Base-by-base conservation (phyloP, 2,113 vertebrate genomes). In the Lanius collurio region DNA sequence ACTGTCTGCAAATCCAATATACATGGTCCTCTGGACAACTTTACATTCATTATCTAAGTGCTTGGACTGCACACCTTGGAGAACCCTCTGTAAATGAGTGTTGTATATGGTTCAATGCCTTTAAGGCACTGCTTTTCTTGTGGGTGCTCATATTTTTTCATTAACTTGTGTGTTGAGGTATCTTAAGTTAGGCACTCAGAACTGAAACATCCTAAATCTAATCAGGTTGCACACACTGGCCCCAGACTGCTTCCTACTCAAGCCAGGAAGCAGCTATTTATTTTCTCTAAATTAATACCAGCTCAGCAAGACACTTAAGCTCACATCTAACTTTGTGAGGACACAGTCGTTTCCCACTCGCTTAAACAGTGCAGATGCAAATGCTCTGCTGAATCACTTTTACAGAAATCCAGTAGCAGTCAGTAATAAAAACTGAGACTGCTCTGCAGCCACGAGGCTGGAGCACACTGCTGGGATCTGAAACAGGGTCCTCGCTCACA, bases 211-310 rank as follows among this genome's bases (percentile, higher is more conserved):
- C 73, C 37, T 78, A 68, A 64, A 93, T 83, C 52, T 80, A 50
- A 82, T 52, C 62, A 83, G 47, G 56, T 56, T 81, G 64, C 44
- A 74, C 89, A 90, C 0, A 0, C 39, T 78, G 60, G 68, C 39
- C 87, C 31, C 76, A 68, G n/a, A 60, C 22, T 62, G 69, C 82
- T 81, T 91, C 37, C 77, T 73, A 31, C 6, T 53, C 46, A 69
- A 91, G 53, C 53, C 62, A 73, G 70, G 59, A 89, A 69, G n/a
- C 49, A 85, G 50, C 57, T 57, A 60, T 88, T 94, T 90, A 71
- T 93, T 94, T 87, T 92, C 73, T 53, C 42, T 60, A 79, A 81
- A 96, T 92, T 92, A 96, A 83, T 60, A 84, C 68, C 83, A 92
- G 60, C 80, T 96, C 94, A 92, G 88, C 85, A 86, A 93, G 83